Evolutionary conservation across 2,113 vertebrate species (phyloP).

Genomic region (Macheiramphus alcinus): DNA sequence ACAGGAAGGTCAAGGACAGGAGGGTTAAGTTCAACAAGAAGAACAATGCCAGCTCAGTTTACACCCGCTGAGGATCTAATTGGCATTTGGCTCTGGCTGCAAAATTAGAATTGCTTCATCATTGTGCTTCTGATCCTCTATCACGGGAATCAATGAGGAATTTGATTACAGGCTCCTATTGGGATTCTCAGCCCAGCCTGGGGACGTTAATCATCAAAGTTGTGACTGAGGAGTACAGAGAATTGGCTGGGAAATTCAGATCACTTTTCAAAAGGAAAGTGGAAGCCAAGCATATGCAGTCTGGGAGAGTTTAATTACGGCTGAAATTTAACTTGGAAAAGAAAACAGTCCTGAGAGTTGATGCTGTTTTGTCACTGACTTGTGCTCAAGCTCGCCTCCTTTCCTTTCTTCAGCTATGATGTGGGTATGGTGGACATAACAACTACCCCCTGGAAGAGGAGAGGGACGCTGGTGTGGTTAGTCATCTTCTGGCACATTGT

Average conservation of each 20-base stretch:
- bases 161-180: slow-evolving; percentile 47
- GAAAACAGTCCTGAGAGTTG: background rate
- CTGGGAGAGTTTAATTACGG: slow-evolving; percentile 16
- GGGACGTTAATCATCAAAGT: slow-evolving; percentile 19
- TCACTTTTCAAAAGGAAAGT: slow-evolving; percentile 39
- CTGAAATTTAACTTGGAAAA: slow-evolving; percentile 50
- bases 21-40: background rate
- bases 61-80: slow-evolving; percentile 31
- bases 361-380: background rate
- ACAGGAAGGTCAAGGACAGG: background rate
- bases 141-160: slow-evolving; percentile 27
- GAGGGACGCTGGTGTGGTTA: background rate
- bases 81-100: slow-evolving; percentile 40
- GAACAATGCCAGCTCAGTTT: slow-evolving; percentile 37
- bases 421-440: background rate
- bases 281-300: background rate
- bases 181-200: slow-evolving; percentile 2
- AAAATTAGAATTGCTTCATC: slow-evolving; percentile 43
- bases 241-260: slow-evolving; percentile 38
- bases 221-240: slow-evolving; percentile 22
- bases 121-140: slow-evolving; percentile 37
- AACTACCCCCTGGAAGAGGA: background rate
- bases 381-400: background rate
- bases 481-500: background rate
- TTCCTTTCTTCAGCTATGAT: background rate